Base-by-base conservation (phyloP, 2,888 invertebrate species). In the Ectropis crepuscularia region DNA sequence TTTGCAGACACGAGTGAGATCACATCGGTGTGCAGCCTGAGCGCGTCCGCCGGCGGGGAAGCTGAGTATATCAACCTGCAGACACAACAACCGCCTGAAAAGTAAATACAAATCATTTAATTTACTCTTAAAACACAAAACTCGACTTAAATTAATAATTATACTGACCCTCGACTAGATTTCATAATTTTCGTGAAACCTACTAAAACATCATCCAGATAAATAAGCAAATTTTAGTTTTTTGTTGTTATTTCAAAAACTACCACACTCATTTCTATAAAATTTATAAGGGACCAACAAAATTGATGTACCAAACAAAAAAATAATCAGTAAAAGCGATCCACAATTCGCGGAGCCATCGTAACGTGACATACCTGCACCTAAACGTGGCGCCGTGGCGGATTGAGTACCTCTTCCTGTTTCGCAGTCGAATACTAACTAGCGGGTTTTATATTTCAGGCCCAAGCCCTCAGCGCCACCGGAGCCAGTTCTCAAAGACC, bases 21-120 rank as follows among this genome's bases (percentile, higher is more conserved):
- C 57, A 96, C 96, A 6, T 96, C 96, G 0, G 93, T 96, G 42
- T 96, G 96, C 82, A 96, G 96, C 72, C 90, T 96, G 5, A 96
- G 95, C 36, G 95, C 95, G 0, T 94, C 94, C 0, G 95, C 95
- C 47, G 95, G 94, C 0, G 94, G 94, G 51, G 94, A 94, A 76
- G 91, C 92, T 0, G 92, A 92, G 50, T 90, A 86, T 61, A 88
- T 85, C 43, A 88, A 87, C 62, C 72, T 88, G 37, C 89, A 88
- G 55, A 85, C 74, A 5, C 87, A 86, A 59, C 79, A 74, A 6
- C 55, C 76, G 2, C 62, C 74, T 47, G 88, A 89, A 6, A 87
- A 85, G 81, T 38, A 12, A 11, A 4, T 8, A 5, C 6, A n/a
- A 9, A 11, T 12, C 6, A 7, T 7, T 12, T 12, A 48, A 11